These are phyloP conservation scores for Popillia japonica DNA, from an alignment of 1,140 invertebrate genomes.

Conservation along the genomic window DNA sequence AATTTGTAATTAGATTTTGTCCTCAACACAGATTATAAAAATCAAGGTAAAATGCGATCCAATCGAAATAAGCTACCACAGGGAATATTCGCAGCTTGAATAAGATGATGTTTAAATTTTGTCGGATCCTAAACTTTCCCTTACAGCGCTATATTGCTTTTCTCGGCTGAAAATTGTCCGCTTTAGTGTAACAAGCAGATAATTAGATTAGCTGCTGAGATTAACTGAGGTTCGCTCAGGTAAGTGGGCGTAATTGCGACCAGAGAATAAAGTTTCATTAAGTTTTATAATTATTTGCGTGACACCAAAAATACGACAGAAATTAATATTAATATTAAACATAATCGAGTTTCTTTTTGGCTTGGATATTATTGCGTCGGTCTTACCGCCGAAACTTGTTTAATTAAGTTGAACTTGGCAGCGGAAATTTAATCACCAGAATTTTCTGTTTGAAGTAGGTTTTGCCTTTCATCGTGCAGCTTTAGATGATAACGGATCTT, in stretches of 20 bases:
- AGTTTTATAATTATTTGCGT: conserved; percentile 36
- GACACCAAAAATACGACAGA: conserved; percentile 29
- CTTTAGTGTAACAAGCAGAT: conserved; percentile 32
- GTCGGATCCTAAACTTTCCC: not conserved
- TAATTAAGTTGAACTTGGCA: conserved; percentile 19
- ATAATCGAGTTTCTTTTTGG: conserved; percentile 26
- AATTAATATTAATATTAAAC: conserved; percentile 33
- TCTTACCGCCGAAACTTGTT: conserved; percentile 22
- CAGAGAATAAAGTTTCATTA: conserved; percentile 35
- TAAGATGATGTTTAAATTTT: not conserved
- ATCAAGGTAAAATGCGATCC: too few species aligned
- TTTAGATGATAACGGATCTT: not conserved
- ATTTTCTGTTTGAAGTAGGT: conserved; percentile 19
- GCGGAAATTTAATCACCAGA: not conserved
- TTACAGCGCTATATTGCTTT: not conserved
- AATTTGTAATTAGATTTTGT: too few species aligned
- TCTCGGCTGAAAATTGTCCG: conserved; percentile 24
- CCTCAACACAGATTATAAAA: too few species aligned
- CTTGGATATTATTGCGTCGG: not conserved
- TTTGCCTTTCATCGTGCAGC: not conserved
- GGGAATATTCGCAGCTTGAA: not conserved
- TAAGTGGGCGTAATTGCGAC: conserved; percentile 37
- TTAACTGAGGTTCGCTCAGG: conserved; percentile 36
- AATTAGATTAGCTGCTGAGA: conserved; percentile 36
- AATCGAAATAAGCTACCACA: too few species aligned